Conservation (phyloP, 2,113 vertebrate species). For the Etheostoma cragini region DNA sequence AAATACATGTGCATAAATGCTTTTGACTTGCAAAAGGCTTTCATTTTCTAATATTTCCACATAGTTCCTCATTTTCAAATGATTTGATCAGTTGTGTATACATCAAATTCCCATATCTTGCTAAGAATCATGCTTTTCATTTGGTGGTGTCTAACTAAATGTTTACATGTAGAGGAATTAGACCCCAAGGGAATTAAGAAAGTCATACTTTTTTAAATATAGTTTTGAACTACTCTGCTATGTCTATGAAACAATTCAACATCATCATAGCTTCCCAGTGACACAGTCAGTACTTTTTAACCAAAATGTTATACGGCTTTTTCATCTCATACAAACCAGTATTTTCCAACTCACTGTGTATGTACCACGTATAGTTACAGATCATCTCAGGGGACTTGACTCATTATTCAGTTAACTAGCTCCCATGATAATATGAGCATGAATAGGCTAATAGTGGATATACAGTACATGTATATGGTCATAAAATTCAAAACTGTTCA, state of each 20-base stretch:
- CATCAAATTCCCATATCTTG: background rate
- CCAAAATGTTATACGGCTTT: background rate
- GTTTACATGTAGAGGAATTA: background rate
- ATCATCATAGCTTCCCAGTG: background rate
- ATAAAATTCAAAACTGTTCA: background rate
- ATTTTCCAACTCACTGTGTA: background rate
- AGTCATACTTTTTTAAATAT: background rate
- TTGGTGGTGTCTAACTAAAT: background rate
- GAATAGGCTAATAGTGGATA: background rate
- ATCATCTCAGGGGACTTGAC: conserved; percentile 10
- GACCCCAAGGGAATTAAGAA: background rate
- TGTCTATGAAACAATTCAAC: background rate
- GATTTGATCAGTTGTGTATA: background rate
- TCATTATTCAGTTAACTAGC: conserved; percentile 1
- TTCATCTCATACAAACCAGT: conserved; percentile 1
- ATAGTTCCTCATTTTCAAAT: background rate
- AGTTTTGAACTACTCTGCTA: background rate
- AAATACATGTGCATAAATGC: background rate
- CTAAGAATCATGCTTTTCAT: background rate
- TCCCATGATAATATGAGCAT: conserved; percentile 6
- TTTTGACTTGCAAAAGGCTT: background rate
- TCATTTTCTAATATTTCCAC: background rate
- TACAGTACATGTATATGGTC: background rate
- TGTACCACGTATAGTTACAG: background rate
- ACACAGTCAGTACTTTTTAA: background rate